These are phyloP conservation scores for Andrena camellia DNA, from an alignment of 2,888 invertebrate genomes.

Conservation along the genomic window DNA sequence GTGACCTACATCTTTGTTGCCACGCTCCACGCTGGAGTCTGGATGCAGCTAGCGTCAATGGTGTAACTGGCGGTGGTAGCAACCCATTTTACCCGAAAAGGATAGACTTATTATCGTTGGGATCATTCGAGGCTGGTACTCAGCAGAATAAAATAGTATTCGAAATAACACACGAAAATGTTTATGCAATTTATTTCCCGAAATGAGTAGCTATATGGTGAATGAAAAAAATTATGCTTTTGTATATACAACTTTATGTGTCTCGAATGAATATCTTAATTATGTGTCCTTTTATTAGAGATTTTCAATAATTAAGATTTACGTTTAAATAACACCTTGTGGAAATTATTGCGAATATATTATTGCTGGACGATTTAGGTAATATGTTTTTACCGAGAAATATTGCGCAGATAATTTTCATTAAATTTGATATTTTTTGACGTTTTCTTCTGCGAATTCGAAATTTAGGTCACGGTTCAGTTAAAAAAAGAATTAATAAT, in stretches of 20 bases:
- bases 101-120: conserved; percentile 57
- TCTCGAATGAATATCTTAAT: too few species aligned
- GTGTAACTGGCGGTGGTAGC: conserved; percentile 25
- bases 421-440: too few species aligned
- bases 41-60: conserved; percentile 39
- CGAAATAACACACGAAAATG: background rate
- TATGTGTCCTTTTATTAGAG: too few species aligned
- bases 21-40: conserved; percentile 50
- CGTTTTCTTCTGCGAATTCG: too few species aligned
- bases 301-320: too few species aligned
- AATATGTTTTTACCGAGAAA: too few species aligned
- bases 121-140: conserved; percentile 41
- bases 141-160: background rate
- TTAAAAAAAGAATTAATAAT: too few species aligned
- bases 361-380: too few species aligned
- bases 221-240: background rate
- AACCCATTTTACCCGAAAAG: conserved; percentile 64
- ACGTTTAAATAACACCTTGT: too few species aligned
- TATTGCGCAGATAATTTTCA: too few species aligned
- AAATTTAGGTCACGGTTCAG: too few species aligned
- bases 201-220: background rate
- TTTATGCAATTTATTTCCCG: background rate
- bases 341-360: too few species aligned
- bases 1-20: conserved; percentile 75
- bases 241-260: background rate